phyloP scores from a whole-genome alignment of 2,888 invertebrate species.

The Sesia apiformis region DNA sequence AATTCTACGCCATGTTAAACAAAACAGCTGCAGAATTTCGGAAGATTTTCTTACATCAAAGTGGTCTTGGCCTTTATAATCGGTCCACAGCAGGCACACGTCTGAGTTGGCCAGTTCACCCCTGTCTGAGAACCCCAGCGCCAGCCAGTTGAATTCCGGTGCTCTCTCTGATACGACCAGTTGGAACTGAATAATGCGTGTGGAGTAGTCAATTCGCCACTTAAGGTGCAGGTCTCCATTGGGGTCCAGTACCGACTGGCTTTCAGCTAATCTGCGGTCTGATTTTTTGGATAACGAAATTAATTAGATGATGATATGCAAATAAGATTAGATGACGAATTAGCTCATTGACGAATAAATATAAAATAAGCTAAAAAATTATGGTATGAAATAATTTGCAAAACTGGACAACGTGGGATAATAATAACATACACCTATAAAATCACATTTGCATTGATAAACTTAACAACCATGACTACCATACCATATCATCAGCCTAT shows the following conservation, averaged over 20 bases:
- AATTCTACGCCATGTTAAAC: background rate
- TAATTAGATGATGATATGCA: no score
- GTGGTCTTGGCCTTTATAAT: constrained; percentile 76
- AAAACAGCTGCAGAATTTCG: no score
- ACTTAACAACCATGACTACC: no score
- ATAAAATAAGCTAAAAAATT: no score
- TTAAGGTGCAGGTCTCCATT: constrained; percentile 47
- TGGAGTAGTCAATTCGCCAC: constrained; percentile 53
- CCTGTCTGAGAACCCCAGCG: constrained; percentile 89
- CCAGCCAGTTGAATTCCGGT: constrained; percentile 81
- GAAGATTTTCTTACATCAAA: constrained; percentile 37
- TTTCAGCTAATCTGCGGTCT: constrained; percentile 41
- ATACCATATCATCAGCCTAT: no score
- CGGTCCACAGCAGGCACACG: constrained; percentile 86
- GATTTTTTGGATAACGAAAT: no score
- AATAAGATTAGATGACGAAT: no score
- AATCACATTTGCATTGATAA: no score
- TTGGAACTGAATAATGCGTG: constrained; percentile 56
- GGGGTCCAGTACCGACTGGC: constrained; percentile 57
- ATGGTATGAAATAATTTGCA: no score
- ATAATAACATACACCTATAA: no score
- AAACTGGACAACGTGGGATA: no score
- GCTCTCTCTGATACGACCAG: constrained; percentile 61
- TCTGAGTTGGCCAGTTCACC: constrained; percentile 84
- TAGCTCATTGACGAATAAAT: no score